A percentile compares a stretch with the other conserved stretches of the same genome.
These are phyloP conservation scores for Nomada ruficornis DNA, from an alignment of 2,888 invertebrate species.

Conservation along the genomic window DNA sequence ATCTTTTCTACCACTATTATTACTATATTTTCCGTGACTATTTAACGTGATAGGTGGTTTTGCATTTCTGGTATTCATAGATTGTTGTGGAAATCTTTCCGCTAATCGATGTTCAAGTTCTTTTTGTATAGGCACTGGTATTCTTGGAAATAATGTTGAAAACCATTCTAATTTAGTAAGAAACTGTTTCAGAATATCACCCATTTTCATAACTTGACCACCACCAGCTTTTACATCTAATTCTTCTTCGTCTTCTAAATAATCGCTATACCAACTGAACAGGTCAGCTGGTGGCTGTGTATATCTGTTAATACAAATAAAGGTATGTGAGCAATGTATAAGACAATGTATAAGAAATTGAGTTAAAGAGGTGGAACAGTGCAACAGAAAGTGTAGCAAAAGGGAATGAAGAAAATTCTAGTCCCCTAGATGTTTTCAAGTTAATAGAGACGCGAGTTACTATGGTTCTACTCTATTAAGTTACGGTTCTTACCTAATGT, in stretches of 20 bases:
- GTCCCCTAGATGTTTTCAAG: too few relatives aligned
- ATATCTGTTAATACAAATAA: conserved; percentile 87
- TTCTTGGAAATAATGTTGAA: conserved; percentile 98
- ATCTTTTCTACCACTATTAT: conserved; percentile 77
- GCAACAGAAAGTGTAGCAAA: too few relatives aligned
- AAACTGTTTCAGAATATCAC: conserved; percentile 96
- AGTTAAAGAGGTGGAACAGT: too few relatives aligned
- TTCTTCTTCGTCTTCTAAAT: conserved; percentile 98
- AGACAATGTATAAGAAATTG: neutral
- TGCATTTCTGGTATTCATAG: conserved; percentile 82
- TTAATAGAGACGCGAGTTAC: too few relatives aligned
- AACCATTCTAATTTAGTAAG: conserved; percentile 99
- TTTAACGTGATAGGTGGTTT: conserved; percentile 83
- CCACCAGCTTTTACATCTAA: conserved; percentile 99
- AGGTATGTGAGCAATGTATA: conserved; percentile 78
- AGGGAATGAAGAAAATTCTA: too few relatives aligned
- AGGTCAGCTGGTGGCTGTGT: conserved; percentile 98
- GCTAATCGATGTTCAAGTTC: conserved; percentile 92
- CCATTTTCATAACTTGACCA: conserved; percentile 96
- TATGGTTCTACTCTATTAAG: neutral
- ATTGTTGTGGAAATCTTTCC: conserved; percentile 87
- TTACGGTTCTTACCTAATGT: conserved; percentile 86
- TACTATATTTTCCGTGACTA: conserved; percentile 81
- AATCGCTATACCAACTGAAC: conserved; percentile 98
- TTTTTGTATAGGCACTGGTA: conserved; percentile 99